phyloP scores from a whole-genome alignment of 2,888 invertebrate genomes.

The Acleris emargana region DNA sequence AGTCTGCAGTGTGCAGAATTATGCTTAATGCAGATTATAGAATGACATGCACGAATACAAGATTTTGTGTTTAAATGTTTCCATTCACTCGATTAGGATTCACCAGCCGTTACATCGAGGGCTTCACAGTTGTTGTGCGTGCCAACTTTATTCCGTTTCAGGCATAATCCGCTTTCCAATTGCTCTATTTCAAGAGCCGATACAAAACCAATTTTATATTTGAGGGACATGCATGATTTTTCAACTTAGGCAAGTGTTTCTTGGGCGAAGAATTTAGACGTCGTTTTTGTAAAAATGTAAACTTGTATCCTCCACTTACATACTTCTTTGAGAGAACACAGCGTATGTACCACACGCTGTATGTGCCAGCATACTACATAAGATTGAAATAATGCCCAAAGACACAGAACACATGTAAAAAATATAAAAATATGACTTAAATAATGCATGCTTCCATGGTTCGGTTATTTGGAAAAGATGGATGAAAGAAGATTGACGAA shows the following conservation, averaged over 20 bases:
- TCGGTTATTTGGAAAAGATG: too few relatives aligned
- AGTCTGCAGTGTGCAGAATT: not conserved
- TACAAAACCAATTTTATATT: not conserved
- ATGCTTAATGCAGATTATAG: not conserved
- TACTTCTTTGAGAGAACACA: not conserved
- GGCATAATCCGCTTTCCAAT: conserved; percentile 2
- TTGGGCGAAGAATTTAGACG: not conserved
- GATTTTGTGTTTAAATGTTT: not conserved
- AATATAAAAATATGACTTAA: too few relatives aligned
- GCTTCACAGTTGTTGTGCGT: conserved; percentile 10
- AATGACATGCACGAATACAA: too few relatives aligned
- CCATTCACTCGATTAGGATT: not conserved
- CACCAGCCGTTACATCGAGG: not conserved
- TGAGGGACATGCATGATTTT: not conserved
- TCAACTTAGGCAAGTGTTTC: not conserved
- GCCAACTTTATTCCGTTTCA: conserved; percentile 8
- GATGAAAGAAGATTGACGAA: too few relatives aligned
- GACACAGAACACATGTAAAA: too few relatives aligned
- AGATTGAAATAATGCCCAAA: too few relatives aligned
- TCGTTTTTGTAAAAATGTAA: not conserved
- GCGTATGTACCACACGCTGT: too few relatives aligned
- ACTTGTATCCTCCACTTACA: not conserved
- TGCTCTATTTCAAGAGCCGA: not conserved
- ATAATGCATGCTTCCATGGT: too few relatives aligned
- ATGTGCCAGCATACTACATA: too few relatives aligned